Evolutionary conservation across 2,888 invertebrate species (phyloP).

Genomic region (Nemurella pictetii): DNA sequence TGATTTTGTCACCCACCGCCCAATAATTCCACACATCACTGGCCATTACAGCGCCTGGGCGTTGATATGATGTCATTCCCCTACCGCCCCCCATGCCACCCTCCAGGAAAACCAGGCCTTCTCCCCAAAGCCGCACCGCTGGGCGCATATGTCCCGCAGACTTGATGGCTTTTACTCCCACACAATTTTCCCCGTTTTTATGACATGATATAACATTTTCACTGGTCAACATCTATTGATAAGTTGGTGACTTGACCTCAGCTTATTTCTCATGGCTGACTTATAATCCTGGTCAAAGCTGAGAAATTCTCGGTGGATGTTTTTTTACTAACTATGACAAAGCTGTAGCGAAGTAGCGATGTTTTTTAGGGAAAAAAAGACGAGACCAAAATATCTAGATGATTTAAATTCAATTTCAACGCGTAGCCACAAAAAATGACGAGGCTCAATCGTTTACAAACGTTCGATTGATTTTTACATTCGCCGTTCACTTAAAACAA

Average conservation of each 20-base stretch:
- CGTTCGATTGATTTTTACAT: too few species aligned
- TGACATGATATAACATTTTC: background rate
- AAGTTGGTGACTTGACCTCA: background rate
- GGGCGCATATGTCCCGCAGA: background rate
- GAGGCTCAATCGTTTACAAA: too few species aligned
- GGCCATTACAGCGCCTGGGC: slow-evolving; percentile 14
- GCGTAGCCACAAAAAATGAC: too few species aligned
- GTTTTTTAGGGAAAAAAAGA: too few species aligned
- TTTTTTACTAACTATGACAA: background rate
- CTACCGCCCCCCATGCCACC: background rate
- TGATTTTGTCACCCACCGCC: background rate
- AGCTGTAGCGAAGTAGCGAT: too few species aligned
- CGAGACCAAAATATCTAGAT: too few species aligned
- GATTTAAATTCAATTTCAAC: too few species aligned
- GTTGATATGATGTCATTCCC: slow-evolving; percentile 9
- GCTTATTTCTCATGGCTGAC: background rate
- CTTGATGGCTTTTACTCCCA: background rate
- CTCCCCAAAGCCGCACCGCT: background rate
- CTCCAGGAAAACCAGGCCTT: background rate
- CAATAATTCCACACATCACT: slow-evolving; percentile 25
- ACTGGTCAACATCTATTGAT: background rate
- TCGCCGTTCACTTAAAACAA: too few species aligned
- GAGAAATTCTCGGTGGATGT: background rate
- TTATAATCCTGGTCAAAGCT: background rate
- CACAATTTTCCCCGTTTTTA: background rate